Conservation (phyloP, 2,113 vertebrate species). For the Gasterosteus aculeatus region DNA sequence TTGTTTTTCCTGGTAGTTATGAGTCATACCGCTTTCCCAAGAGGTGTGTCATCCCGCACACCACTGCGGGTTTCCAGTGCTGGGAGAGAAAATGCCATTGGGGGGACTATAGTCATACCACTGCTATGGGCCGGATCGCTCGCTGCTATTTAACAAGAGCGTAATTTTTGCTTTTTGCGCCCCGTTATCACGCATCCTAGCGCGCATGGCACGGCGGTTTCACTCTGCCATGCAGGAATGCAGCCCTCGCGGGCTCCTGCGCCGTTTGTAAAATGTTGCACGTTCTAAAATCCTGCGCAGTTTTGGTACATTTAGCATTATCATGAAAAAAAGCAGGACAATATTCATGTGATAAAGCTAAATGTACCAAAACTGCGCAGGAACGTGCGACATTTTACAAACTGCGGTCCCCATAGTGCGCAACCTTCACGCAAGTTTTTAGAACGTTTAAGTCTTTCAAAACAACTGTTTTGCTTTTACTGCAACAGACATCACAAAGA, state of each 20-base stretch:
- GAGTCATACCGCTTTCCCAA: neutral
- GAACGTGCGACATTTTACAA: too few relatives aligned
- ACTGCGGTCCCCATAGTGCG: too few relatives aligned
- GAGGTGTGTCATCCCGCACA: neutral
- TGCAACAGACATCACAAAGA: neutral
- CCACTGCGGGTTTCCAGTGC: neutral
- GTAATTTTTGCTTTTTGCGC: neutral
- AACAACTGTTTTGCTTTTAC: slow-evolving; percentile 6
- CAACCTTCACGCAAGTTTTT: too few relatives aligned
- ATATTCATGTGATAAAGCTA: too few relatives aligned
- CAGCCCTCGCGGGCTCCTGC: neutral
- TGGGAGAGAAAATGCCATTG: neutral
- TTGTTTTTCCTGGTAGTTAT: neutral
- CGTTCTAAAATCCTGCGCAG: too few relatives aligned
- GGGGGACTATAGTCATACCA: too few relatives aligned
- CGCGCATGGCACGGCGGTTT: neutral
- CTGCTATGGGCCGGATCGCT: neutral
- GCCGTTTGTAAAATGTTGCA: too few relatives aligned
- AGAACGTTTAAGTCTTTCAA: slow-evolving; percentile 19
- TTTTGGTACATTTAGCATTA: too few relatives aligned
- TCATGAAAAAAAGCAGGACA: too few relatives aligned
- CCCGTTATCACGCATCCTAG: too few relatives aligned
- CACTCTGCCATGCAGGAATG: neutral
- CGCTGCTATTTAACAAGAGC: neutral
- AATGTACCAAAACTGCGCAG: too few relatives aligned